phyloP scores from a whole-genome alignment of 2,113 vertebrate species.

The Jaculus jaculus region DNA sequence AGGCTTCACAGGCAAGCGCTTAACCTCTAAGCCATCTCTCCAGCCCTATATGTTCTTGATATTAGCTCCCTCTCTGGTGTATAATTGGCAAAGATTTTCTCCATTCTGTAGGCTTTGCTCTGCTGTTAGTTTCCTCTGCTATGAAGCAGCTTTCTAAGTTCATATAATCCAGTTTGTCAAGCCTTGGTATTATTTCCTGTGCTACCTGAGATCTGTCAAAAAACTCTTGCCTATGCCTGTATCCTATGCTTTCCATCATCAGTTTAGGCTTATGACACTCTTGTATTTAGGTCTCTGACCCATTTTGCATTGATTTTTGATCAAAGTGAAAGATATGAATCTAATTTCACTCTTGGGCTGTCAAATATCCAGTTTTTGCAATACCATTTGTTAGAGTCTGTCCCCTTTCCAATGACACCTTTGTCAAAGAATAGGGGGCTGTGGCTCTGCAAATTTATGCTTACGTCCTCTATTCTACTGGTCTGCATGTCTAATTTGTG shows the following conservation, averaged over 20 bases:
- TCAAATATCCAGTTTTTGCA: not conserved
- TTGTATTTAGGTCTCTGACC: not conserved
- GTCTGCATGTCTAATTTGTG: not conserved
- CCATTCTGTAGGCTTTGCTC: too few relatives aligned
- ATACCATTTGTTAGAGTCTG: not conserved
- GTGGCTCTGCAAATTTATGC: not conserved
- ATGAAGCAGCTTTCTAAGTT: too few relatives aligned
- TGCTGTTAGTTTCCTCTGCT: too few relatives aligned
- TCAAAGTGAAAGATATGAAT: not conserved
- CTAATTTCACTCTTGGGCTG: not conserved
- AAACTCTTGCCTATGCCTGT: not conserved
- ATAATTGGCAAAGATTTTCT: too few relatives aligned
- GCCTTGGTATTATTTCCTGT: too few relatives aligned
- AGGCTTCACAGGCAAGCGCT: too few relatives aligned
- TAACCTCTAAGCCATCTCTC: too few relatives aligned
- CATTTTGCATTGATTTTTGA: not conserved
- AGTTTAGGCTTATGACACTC: not conserved
- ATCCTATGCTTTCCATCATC: not conserved
- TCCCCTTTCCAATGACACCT: not conserved
- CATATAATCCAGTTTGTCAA: too few relatives aligned
- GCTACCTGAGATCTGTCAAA: not conserved
- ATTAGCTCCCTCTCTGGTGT: too few relatives aligned
- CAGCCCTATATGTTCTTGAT: too few relatives aligned
- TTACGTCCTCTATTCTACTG: not conserved
- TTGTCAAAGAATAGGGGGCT: not conserved